Evolutionary conservation across 2,888 invertebrate genomes (phyloP).

Genomic region (Dicycla oo): DNA sequence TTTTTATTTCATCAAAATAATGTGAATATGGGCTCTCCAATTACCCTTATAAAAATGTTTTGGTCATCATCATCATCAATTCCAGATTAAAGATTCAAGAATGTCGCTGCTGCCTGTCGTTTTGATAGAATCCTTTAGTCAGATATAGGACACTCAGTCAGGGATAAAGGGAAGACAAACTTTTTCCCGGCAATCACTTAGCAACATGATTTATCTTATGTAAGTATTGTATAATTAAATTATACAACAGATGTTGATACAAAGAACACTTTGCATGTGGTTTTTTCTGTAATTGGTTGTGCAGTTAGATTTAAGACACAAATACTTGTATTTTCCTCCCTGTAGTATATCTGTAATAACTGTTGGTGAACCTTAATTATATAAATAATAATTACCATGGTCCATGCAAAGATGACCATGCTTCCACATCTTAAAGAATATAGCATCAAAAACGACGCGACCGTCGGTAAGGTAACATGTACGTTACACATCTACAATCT

Average conservation of each 20-base stretch:
- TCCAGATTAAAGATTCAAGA: background rate
- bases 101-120: background rate
- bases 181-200: background rate
- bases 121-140: background rate
- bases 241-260: too few relatives aligned
- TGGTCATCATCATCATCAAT: background rate
- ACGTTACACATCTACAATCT: slow-evolving; percentile 43
- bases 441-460: slow-evolving; percentile 71
- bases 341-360: too few relatives aligned
- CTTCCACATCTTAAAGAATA: slow-evolving; percentile 72
- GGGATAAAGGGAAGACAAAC: background rate
- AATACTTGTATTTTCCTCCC: too few relatives aligned
- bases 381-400: slow-evolving; percentile 68
- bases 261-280: too few relatives aligned
- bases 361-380: too few relatives aligned
- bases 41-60: too few relatives aligned
- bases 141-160: too few relatives aligned
- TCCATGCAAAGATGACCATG: slow-evolving; percentile 69
- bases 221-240: too few relatives aligned
- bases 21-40: background rate
- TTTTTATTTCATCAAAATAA: background rate
- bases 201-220: background rate
- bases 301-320: too few relatives aligned
- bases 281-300: too few relatives aligned
- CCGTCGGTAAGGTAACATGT: slow-evolving; percentile 69